Conservation (phyloP, 2,888 invertebrate species). For the Xestia rhomboidea region DNA sequence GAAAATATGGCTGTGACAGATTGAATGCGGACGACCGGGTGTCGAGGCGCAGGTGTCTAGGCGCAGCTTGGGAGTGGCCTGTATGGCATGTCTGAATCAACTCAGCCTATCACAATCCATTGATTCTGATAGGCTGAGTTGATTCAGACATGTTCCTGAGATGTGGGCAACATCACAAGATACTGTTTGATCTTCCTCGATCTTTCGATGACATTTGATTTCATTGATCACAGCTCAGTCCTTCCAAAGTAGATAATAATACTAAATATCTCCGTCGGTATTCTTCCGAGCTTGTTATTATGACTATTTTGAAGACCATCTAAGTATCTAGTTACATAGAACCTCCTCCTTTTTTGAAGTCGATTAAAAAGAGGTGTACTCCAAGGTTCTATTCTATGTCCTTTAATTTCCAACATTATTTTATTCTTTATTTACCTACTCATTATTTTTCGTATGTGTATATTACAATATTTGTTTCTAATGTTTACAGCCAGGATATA, state of each 20-base stretch:
- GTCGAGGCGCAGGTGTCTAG: too few relatives aligned
- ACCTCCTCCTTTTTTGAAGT: too few relatives aligned
- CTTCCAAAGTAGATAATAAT: not conserved
- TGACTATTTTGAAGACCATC: not conserved
- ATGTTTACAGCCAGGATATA: slow-evolving; percentile 73
- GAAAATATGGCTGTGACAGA: not conserved
- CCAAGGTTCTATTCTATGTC: not conserved
- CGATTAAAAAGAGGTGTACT: not conserved
- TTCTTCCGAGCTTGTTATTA: not conserved
- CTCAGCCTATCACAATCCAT: too few relatives aligned
- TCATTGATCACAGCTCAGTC: not conserved
- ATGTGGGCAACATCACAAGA: not conserved
- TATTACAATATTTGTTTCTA: not conserved
- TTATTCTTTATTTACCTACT: not conserved
- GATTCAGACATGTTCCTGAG: not conserved
- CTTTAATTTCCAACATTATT: not conserved
- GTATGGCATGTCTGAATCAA: too few relatives aligned
- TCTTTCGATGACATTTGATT: not conserved
- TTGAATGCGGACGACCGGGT: too few relatives aligned
- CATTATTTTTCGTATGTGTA: not conserved
- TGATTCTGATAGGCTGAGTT: not conserved
- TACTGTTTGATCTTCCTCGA: not conserved
- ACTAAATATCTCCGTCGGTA: not conserved
- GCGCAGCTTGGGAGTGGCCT: too few relatives aligned
- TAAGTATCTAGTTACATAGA: not conserved